Conservation (phyloP, 2,888 invertebrate genomes). For the Ichneumon xanthorius region DNA sequence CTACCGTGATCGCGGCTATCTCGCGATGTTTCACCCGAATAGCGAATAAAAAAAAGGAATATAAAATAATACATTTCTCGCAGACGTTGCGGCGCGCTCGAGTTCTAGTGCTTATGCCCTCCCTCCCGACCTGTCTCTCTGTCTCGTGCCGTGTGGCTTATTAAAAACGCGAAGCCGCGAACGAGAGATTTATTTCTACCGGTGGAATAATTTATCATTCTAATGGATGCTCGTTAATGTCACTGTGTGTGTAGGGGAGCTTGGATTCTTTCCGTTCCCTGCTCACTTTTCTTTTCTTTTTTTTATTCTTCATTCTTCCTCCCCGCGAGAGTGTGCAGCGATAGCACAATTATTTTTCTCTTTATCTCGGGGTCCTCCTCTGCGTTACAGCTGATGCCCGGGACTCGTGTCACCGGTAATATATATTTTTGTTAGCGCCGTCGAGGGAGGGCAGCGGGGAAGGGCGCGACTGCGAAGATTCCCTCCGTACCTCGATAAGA, state of each 20-base stretch:
- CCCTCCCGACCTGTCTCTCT: background rate
- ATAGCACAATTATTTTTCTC: conserved; percentile 54
- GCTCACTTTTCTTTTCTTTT: background rate
- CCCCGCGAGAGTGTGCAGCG: conserved; percentile 24
- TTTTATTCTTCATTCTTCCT: background rate
- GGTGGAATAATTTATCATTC: conserved; percentile 70
- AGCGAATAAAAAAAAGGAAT: background rate
- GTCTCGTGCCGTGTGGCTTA: conserved; percentile 30
- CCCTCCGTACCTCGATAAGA: background rate
- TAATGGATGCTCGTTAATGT: conserved; percentile 69
- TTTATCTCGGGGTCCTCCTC: conserved; percentile 18
- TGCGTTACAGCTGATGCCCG: background rate
- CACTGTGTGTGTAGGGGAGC: conserved; percentile 45
- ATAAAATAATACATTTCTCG: conserved; percentile 52
- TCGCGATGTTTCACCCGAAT: conserved; percentile 42
- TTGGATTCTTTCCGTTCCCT: conserved; percentile 52
- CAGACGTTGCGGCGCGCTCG: conserved; percentile 30
- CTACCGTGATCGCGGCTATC: conserved; percentile 38
- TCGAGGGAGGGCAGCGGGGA: background rate
- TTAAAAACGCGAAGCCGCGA: conserved; percentile 58
- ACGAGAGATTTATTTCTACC: conserved; percentile 68
- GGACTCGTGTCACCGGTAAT: conserved; percentile 7
- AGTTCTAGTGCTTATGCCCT: conserved; percentile 33
- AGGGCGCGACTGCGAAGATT: conserved; percentile 3
- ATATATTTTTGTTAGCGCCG: conserved; percentile 16